These are phyloP conservation scores for Hydropsyche betteni DNA, from an alignment of 2,888 invertebrate species.

Conservation along the genomic window DNA sequence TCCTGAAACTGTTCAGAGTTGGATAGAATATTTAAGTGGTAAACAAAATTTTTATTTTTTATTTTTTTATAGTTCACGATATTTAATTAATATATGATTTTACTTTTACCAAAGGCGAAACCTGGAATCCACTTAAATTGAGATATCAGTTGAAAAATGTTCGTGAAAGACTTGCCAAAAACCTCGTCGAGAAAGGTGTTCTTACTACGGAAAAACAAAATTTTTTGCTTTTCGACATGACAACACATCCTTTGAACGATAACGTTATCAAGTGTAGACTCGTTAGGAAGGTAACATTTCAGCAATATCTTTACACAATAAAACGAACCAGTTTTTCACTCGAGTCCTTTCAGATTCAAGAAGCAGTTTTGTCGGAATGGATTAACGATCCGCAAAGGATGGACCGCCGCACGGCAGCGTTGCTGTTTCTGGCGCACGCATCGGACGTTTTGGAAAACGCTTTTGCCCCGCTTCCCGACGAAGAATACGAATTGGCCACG, in stretches of 20 bases:
- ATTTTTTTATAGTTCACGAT: not conserved
- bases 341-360: slow-evolving; percentile 80
- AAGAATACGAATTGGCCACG: slow-evolving; percentile 98
- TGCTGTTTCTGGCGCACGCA: slow-evolving; percentile 95
- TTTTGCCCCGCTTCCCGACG: slow-evolving; percentile 95
- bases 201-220: slow-evolving; percentile 99
- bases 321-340: slow-evolving; percentile 34
- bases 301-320: slow-evolving; percentile 15
- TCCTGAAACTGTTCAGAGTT: slow-evolving; percentile 96
- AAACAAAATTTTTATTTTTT: slow-evolving; percentile 55
- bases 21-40: slow-evolving; percentile 99
- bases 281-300: slow-evolving; percentile 85
- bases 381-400: slow-evolving; percentile 97
- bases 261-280: slow-evolving; percentile 94
- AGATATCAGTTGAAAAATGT: slow-evolving; percentile 99
- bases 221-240: slow-evolving; percentile 99
- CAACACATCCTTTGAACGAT: slow-evolving; percentile 98
- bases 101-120: slow-evolving; percentile 80
- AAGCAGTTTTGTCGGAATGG: slow-evolving; percentile 95
- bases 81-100: slow-evolving; percentile 8
- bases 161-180: slow-evolving; percentile 97
- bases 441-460: slow-evolving; percentile 99
- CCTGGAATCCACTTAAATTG: slow-evolving; percentile 99
- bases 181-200: slow-evolving; percentile 98
- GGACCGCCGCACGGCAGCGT: slow-evolving; percentile 92